Base-by-base conservation (phyloP, 1,140 invertebrate species). In the Muscidifurax raptorellus region DNA sequence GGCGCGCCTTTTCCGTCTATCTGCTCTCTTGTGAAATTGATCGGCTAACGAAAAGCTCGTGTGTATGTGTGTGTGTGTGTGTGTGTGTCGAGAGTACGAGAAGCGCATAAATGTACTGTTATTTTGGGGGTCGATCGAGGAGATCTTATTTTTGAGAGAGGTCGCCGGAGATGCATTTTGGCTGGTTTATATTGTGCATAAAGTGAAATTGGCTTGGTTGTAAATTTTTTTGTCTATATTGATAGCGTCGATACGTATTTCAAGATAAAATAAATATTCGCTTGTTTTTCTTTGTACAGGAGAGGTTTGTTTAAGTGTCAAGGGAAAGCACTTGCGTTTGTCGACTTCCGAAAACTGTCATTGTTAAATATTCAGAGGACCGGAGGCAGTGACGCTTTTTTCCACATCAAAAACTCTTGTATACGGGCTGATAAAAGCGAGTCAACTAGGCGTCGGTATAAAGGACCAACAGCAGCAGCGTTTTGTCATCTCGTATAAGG, bases 21-120 rank as follows among this genome's bases (percentile, higher is more conserved):
- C 76, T 71, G 87, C 88, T 90, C 82, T 88, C 89, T 91, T 89
- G 88, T 80, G 88, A 90, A 91, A 91, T 90, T 90, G 89, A 91
- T 91, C 90, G 87, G 74, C 86, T 86, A 85, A 84, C 86, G 85
- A 83, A 89, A 88, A 52, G 64, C 12, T 44, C 22, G 27, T 1
- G 1, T 59, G 15, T 18, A 1, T 59, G 18, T 59, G 4, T 22
- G 2, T 59, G 13, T 47, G 4, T 40, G 13, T 18, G 22, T 59
- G 15, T 59, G 22, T 59, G 52, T 25, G 25, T 30, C 18, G 15
- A 66, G 18, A 25, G 28, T 85, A 85, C 86, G 85, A 66, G 80
- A 66, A 77, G 72, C 64, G 85, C 36, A 80, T 74, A 87, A 84
- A 69, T 44, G 75, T 85, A 30, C 27, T 18, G 52, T 7, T 59